phyloP scores from a whole-genome alignment of 2,797 vertebrate species.

The Trichosurus vulpecula region DNA sequence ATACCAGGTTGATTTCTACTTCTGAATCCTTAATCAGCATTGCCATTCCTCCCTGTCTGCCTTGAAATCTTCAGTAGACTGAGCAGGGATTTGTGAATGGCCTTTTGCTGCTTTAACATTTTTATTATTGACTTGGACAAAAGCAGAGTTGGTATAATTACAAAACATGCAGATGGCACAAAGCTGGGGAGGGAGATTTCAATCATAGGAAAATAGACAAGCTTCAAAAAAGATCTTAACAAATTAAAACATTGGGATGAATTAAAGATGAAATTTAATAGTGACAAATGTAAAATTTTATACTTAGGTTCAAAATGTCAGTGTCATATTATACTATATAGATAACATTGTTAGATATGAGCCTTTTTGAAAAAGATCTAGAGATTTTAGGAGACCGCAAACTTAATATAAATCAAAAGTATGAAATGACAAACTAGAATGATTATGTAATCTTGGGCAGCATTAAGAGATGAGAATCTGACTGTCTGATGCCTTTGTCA shows the following conservation, averaged over 20 bases:
- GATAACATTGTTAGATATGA: background rate
- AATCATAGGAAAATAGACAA: background rate
- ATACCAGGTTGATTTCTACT: background rate
- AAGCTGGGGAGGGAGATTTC: background rate
- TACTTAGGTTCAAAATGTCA: background rate
- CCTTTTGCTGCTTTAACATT: background rate
- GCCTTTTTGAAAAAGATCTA: background rate
- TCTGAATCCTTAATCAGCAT: background rate
- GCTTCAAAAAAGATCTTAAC: background rate
- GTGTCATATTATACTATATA: background rate
- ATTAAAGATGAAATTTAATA: background rate
- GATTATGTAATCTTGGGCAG: background rate
- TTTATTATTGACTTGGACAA: background rate
- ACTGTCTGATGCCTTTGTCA: background rate
- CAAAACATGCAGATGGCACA: background rate
- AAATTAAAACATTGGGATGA: background rate
- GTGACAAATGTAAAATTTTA: background rate
- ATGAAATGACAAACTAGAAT: background rate
- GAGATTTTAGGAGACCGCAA: background rate
- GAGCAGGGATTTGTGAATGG: background rate
- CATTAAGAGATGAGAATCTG: background rate
- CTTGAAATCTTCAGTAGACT: background rate
- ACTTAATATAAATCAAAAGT: background rate
- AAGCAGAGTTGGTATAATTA: background rate
- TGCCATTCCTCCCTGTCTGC: background rate